Percentiles rank a stretch among this genome's conserved stretches.
phyloP scores from a whole-genome alignment of 2,113 vertebrate species.

The Alligator mississippiensis region DNA sequence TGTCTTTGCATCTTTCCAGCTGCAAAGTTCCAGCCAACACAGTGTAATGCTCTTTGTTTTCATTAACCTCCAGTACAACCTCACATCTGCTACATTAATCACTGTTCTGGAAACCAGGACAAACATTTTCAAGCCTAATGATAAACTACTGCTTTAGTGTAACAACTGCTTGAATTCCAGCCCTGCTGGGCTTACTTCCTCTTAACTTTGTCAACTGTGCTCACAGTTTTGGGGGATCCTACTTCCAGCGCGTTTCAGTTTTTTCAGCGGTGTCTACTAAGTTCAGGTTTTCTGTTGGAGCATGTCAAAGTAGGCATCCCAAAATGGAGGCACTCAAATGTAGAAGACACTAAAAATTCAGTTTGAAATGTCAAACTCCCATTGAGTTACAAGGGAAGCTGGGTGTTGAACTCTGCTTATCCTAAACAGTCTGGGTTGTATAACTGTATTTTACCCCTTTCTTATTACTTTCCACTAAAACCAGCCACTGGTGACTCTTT shows the following conservation, averaged over 20 bases:
- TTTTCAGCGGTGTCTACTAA: not conserved
- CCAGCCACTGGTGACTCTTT: too few species aligned
- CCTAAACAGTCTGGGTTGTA: too few species aligned
- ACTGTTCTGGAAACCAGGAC: constrained; percentile 10
- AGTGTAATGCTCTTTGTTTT: constrained; percentile 7
- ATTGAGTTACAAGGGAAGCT: too few species aligned
- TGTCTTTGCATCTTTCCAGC: not conserved
- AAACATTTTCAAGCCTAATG: not conserved
- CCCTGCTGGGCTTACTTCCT: not conserved
- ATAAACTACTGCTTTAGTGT: not conserved
- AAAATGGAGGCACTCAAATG: fast-evolving
- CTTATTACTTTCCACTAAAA: too few species aligned
- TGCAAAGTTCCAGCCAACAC: constrained; percentile 13
- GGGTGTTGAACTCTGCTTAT: too few species aligned
- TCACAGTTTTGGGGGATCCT: not conserved
- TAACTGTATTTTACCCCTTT: too few species aligned
- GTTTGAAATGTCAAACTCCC: too few species aligned
- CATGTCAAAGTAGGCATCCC: not conserved
- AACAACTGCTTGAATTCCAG: not conserved
- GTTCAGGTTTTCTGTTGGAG: not conserved
- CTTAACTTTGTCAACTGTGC: fast-evolving
- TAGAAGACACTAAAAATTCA: too few species aligned
- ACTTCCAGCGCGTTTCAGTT: not conserved
- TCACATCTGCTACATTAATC: constrained; percentile 50
- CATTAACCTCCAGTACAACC: not conserved